Evolutionary conservation across 1,140 invertebrate species (phyloP).

Genomic region (Diachasmimorpha longicaudata): DNA sequence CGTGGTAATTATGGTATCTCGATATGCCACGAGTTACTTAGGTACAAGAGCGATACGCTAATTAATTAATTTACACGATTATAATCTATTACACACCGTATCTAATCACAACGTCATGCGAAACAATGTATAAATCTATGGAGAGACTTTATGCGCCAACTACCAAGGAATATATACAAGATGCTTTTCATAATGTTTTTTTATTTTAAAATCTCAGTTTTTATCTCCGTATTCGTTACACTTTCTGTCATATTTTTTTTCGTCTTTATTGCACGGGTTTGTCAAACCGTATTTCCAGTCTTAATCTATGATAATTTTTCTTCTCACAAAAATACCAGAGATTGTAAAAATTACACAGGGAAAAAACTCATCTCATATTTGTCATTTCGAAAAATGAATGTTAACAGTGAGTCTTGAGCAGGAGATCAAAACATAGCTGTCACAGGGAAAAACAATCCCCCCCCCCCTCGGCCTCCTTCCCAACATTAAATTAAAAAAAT

Average conservation of each 20-base stretch:
- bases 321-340: slow-evolving; percentile 13
- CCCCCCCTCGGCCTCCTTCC: too few species aligned
- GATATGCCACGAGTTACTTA: slow-evolving; percentile 33
- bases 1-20: slow-evolving; percentile 31
- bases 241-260: not conserved
- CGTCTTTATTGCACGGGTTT: not conserved
- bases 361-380: not conserved
- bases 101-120: slow-evolving; percentile 42
- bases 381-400: not conserved
- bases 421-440: slow-evolving; percentile 28
- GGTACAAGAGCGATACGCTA: slow-evolving; percentile 34
- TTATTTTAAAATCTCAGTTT: not conserved
- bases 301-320: slow-evolving; percentile 21
- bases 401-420: slow-evolving; percentile 12
- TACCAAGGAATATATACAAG: slow-evolving; percentile 9
- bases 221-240: not conserved
- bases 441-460: not conserved
- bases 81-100: slow-evolving; percentile 33
- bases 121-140: slow-evolving; percentile 32
- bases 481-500: not conserved
- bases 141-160: slow-evolving; percentile 6
- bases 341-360: slow-evolving; percentile 3
- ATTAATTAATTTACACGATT: slow-evolving; percentile 10
- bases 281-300: not conserved
- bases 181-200: not conserved